Percentiles rank a stretch among this genome's conserved stretches.
Evolutionary conservation across 2,888 invertebrate genomes (phyloP).

Genomic region (Crocallis elinguaria): DNA sequence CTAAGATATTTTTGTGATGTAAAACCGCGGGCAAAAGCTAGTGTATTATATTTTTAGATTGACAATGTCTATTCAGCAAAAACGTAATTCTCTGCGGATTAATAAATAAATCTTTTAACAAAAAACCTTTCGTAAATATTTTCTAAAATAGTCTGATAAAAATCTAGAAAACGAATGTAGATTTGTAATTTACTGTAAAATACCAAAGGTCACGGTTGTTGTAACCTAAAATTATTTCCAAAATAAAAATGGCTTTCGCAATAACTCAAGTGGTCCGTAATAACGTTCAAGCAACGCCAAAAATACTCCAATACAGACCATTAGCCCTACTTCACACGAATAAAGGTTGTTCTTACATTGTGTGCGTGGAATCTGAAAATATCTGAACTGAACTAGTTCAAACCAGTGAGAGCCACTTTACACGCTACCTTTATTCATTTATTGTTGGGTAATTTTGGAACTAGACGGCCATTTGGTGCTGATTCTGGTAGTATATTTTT

Average conservation of each 20-base stretch:
- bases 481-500: no score
- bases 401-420: neutral
- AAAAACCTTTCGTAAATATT: no score
- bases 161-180: neutral
- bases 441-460: neutral
- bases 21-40: no score
- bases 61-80: no score
- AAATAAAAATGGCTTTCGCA: neutral
- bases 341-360: neutral
- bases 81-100: no score
- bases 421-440: neutral
- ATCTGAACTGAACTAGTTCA: neutral
- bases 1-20: no score
- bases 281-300: conserved; percentile 1
- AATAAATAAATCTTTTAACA: no score
- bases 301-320: neutral
- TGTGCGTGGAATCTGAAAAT: conserved; percentile 1
- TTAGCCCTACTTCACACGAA: neutral
- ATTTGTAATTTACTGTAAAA: neutral
- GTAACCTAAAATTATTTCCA: neutral
- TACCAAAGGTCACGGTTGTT: neutral
- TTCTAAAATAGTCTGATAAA: no score
- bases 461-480: no score
- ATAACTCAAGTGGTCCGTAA: neutral
- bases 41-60: no score